Percentiles rank a stretch among this genome's conserved stretches.
These are phyloP conservation scores for Melitaea cinxia DNA, from an alignment of 1,140 invertebrate species.

Conservation along the genomic window DNA sequence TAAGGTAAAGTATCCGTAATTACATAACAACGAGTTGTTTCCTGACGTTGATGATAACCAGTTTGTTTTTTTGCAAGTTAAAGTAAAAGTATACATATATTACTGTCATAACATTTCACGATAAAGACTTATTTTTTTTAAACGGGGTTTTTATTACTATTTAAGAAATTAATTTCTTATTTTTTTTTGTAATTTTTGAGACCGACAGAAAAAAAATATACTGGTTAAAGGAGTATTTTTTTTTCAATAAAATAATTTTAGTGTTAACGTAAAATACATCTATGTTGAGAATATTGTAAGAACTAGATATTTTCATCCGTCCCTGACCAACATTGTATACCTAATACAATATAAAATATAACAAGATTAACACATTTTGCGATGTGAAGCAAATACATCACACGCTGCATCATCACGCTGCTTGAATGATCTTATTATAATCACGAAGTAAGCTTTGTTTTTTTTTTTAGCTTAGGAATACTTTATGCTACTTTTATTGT, in stretches of 20 bases:
- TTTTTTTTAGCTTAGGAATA: too few relatives aligned
- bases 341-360: neutral
- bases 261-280: too few relatives aligned
- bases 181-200: too few relatives aligned
- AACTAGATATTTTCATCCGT: neutral
- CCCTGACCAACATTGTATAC: neutral
- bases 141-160: too few relatives aligned
- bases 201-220: too few relatives aligned
- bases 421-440: constrained; percentile 3
- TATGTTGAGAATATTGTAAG: neutral
- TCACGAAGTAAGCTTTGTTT: neutral
- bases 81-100: constrained; percentile 17
- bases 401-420: neutral
- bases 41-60: constrained; percentile 11
- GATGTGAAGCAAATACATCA: neutral
- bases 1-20: constrained; percentile 24
- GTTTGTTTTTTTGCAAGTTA: constrained; percentile 29
- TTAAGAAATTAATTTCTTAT: too few relatives aligned
- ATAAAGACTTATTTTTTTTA: neutral
- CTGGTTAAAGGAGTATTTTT: too few relatives aligned
- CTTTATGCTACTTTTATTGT: too few relatives aligned
- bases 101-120: constrained; percentile 4
- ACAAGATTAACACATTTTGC: neutral
- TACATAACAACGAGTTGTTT: constrained; percentile 24
- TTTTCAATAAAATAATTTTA: too few relatives aligned